Base-by-base conservation (phyloP, 1,140 invertebrate genomes). In the Ceratina calcarata region DNA sequence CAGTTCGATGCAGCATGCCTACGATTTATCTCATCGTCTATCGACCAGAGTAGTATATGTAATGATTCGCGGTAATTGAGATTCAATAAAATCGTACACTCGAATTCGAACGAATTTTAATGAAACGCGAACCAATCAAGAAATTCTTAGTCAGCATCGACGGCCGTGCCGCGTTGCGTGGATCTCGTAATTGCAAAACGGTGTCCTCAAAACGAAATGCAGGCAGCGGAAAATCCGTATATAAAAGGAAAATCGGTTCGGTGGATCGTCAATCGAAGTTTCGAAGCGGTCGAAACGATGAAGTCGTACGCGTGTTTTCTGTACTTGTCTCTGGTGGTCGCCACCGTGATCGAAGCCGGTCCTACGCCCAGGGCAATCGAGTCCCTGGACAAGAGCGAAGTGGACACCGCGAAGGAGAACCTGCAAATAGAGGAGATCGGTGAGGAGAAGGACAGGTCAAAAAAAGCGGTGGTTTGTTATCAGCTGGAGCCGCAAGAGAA, bases 381-480 rank as follows among this genome's bases (percentile, higher is more conserved):
- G 20, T 76, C 80, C 2, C 27, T 69, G 20, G 80, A 76, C 0
- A 45, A 65, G 1, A 18, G 27, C 2, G 62, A 76, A 3, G 20
- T 53, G 3, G 18, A 60, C 7, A 6, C 58, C 6, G 22, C 20
- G 1, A 74, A 78, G 10, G 68, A 60, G 6, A 27, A 37, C 0
- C 20, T 71, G 12, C 60, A 74, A 4, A n/a, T 68, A 1, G 81
- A 86, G 6, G 78, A 66, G 2, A 24, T 20, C 20, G 66, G 57
- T 6, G 22, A 61, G 27, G 66, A 86, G 1, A 86, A 86, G 20
- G 84, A 73, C 1, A 80, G 84, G 10, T 6, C 66, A 0, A 86
- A 86, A 32, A 86, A 86, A 60, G 67, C 85, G 2, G 16, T 55
- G 0, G 74, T 86, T 13, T 80, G 77, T 27, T 60, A 86, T 3